A percentile compares a stretch with the other conserved stretches of the same genome.
These are phyloP conservation scores for Gibbula magus DNA, from an alignment of 2,888 invertebrate genomes.

Conservation along the genomic window DNA sequence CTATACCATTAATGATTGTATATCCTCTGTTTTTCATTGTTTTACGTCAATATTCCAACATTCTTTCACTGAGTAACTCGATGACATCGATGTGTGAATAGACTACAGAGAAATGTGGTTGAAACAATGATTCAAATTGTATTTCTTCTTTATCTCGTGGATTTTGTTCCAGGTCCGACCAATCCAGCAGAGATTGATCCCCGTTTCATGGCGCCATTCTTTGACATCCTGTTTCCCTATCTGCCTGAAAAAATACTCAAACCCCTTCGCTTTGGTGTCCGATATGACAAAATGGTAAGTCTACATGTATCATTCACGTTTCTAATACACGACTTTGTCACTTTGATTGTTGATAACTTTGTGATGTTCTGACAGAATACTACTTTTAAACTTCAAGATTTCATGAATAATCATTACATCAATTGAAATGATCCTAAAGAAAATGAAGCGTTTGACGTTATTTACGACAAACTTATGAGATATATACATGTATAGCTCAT, in stretches of 20 bases:
- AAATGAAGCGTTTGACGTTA: too few relatives aligned
- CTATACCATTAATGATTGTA: too few relatives aligned
- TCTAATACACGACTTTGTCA: too few relatives aligned
- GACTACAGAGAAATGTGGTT: background rate
- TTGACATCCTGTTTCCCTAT: conserved; percentile 41
- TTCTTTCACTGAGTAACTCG: too few relatives aligned
- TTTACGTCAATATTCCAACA: too few relatives aligned
- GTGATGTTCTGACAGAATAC: background rate
- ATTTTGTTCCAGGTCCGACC: conserved; percentile 21
- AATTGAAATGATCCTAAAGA: too few relatives aligned
- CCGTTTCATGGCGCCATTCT: conserved; percentile 40
- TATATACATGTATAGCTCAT: too few relatives aligned
- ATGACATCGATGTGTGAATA: too few relatives aligned
- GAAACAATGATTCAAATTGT: background rate
- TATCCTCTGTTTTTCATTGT: too few relatives aligned
- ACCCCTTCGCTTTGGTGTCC: conserved; percentile 42
- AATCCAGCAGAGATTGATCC: conserved; percentile 33
- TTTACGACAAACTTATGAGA: too few relatives aligned
- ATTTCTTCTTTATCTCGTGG: background rate
- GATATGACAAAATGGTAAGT: conserved; percentile 39
- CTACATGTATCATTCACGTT: background rate
- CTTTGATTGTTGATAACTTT: background rate
- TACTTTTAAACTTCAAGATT: too few relatives aligned
- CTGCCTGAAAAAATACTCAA: conserved; percentile 42
- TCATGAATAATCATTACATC: too few relatives aligned